Base-by-base conservation (phyloP, 2,888 invertebrate species). In the Hyppa rectilinea region DNA sequence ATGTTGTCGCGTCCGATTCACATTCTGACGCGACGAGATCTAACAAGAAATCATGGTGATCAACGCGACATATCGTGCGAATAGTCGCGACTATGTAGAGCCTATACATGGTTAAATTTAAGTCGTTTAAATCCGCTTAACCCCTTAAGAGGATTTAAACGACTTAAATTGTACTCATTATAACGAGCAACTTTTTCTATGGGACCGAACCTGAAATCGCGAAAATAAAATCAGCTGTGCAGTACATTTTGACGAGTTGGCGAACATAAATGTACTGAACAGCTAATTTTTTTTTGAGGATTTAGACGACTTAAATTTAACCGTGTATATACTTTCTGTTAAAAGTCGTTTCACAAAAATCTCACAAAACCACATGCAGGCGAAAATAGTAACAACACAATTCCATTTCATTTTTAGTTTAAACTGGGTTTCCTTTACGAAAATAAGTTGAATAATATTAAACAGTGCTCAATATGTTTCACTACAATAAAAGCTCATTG, bases 391-490 rank as follows among this genome's bases (percentile, higher is more conserved):
- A 29, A 49, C 31, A 61, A 49, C 17, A 45, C 23, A 50, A 38
- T 31, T 56, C n/a, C 20, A 59, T 65, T 63, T 38, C 31, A 70
- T 49, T 9, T 79, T 49, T 74, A 58, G 56, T 71, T 71, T 45
- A 61, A 40, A 52, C 12, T 52, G 47, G 36, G 43, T 71, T 62
- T 58, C 34, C 31, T 38, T 62, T 49, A 45, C 43, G 52, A 75
- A 62, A 62, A 75, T 52, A 65, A 29, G 59, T 75, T 63, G n/a
- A 50, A 75, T 66, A 53, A 49, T 71, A 53, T 38, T 65, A 65
- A 67, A 64, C 77, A 56, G 66, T 79, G 78, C 78, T 79, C 78
- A 79, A 79, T 77, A 66, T 47, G 65, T 40, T 70, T 66, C 77
- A 71, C 53, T 61, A 75, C 31, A 59, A 23, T 36, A 56, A 43